phyloP scores from a whole-genome alignment of 2,888 invertebrate genomes.

The Drosophila nr. perissopoda region DNA sequence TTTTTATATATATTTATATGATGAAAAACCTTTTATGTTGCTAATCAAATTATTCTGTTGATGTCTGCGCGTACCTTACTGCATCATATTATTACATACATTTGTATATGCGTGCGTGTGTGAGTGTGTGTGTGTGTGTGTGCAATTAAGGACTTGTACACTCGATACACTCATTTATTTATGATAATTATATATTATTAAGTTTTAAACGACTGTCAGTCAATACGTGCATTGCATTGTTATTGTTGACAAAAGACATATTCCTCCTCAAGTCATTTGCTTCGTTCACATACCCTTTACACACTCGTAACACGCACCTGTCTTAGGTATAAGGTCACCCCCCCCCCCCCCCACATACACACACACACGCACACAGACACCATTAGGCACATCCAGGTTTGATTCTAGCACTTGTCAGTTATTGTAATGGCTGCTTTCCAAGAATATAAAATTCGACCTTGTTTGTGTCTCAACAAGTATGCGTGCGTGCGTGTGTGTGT shows the following conservation, averaged over 20 bases:
- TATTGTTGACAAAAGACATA: slow-evolving; percentile 15
- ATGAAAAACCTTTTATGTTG: neutral
- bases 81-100: neutral
- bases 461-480: slow-evolving; percentile 5
- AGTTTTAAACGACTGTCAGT: neutral
- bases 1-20: neutral
- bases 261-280: slow-evolving; percentile 13
- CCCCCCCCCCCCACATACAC: neutral
- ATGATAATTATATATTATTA: slow-evolving; percentile 26
- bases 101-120: neutral
- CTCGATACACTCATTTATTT: slow-evolving; percentile 16
- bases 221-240: neutral
- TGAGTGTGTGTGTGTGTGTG: neutral
- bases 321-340: neutral
- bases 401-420: slow-evolving; percentile 20
- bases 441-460: slow-evolving; percentile 36
- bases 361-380: neutral
- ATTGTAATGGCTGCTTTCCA: slow-evolving; percentile 55
- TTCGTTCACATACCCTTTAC: slow-evolving; percentile 9
- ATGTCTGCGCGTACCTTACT: neutral
- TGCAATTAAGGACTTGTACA: slow-evolving; percentile 10
- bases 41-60: neutral
- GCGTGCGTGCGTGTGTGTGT: slow-evolving; percentile 1
- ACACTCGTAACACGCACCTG: slow-evolving; percentile 16
- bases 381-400: neutral